Evolutionary conservation across 2,888 invertebrate genomes (phyloP).

Genomic region (Oligia strigilis): DNA sequence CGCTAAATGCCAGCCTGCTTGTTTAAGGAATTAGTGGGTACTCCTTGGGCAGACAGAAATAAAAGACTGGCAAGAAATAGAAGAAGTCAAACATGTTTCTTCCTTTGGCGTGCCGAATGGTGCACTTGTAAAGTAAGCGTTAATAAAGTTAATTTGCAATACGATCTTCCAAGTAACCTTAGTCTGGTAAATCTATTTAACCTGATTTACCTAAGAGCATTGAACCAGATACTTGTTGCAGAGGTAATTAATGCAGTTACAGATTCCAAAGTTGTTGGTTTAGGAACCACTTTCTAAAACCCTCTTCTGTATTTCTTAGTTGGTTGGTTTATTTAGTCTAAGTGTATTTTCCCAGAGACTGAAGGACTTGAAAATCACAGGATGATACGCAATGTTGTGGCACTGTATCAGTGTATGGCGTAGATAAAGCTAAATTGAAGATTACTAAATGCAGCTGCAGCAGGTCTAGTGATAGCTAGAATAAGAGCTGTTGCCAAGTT

Average conservation of each 20-base stretch:
- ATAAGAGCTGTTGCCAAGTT: neutral
- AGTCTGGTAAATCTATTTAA: conserved; percentile 22
- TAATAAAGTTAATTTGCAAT: conserved; percentile 41
- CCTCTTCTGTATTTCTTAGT: conserved; percentile 3
- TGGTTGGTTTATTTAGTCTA: neutral
- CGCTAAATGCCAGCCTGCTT: neutral
- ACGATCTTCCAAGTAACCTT: conserved; percentile 33
- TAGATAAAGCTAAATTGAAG: neutral
- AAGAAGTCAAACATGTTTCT: conserved; percentile 8
- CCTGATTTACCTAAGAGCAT: conserved; percentile 22
- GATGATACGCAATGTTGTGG: neutral
- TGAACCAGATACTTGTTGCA: conserved; percentile 9
- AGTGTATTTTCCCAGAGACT: neutral
- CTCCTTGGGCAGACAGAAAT: conserved; percentile 25
- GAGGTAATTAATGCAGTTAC: conserved; percentile 15
- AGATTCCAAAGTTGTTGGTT: neutral
- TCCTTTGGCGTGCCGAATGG: neutral
- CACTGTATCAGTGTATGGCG: neutral
- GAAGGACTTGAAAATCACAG: neutral
- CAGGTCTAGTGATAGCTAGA: neutral
- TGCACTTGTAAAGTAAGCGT: conserved; percentile 27
- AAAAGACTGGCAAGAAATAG: conserved; percentile 17
- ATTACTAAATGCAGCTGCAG: neutral
- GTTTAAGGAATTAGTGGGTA: neutral
- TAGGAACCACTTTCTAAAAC: neutral